Percentiles rank a stretch among this genome's conserved stretches.
Evolutionary conservation across 1,140 invertebrate species (phyloP).

Genomic region (Bombus pascuorum): DNA sequence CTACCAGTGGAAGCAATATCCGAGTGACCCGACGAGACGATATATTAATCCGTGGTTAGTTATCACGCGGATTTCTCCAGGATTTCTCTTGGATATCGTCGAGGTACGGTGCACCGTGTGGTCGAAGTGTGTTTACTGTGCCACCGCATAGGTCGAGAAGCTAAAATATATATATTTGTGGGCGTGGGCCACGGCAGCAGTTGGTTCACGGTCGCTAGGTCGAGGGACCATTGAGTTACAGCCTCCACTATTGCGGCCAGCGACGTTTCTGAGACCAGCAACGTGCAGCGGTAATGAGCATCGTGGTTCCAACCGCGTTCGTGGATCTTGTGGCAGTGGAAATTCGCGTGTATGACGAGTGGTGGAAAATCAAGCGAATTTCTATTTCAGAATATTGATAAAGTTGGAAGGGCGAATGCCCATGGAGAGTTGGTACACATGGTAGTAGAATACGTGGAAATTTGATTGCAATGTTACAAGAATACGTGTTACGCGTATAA

Average conservation of each 20-base stretch:
- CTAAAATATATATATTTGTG: slow-evolving; percentile 57
- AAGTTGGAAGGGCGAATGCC: neutral
- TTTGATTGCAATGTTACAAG: neutral
- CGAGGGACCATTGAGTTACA: slow-evolving; percentile 69
- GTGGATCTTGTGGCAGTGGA: slow-evolving; percentile 45
- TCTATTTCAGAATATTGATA: neutral
- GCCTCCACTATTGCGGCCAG: slow-evolving; percentile 45
- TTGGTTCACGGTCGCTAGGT: slow-evolving; percentile 68
- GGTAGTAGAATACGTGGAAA: neutral
- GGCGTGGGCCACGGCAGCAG: slow-evolving; percentile 58
- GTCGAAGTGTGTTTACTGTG: slow-evolving; percentile 42
- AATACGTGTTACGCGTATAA: too few relatives aligned
- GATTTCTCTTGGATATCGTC: slow-evolving; percentile 34
- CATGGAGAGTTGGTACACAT: too few relatives aligned
- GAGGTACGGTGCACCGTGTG: slow-evolving; percentile 8
- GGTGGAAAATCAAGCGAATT: neutral
- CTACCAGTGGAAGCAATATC: slow-evolving; percentile 32
- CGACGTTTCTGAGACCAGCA: slow-evolving; percentile 28
- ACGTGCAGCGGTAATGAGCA: slow-evolving; percentile 38
- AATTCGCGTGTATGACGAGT: neutral
- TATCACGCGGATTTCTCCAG: slow-evolving; percentile 18
- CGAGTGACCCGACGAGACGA: slow-evolving; percentile 30
- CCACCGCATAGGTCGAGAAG: slow-evolving; percentile 40
- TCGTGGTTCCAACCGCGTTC: slow-evolving; percentile 61
- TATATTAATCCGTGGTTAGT: slow-evolving; percentile 48